Conservation (phyloP, 2,888 invertebrate species). For the Nomada hirtipes region DNA sequence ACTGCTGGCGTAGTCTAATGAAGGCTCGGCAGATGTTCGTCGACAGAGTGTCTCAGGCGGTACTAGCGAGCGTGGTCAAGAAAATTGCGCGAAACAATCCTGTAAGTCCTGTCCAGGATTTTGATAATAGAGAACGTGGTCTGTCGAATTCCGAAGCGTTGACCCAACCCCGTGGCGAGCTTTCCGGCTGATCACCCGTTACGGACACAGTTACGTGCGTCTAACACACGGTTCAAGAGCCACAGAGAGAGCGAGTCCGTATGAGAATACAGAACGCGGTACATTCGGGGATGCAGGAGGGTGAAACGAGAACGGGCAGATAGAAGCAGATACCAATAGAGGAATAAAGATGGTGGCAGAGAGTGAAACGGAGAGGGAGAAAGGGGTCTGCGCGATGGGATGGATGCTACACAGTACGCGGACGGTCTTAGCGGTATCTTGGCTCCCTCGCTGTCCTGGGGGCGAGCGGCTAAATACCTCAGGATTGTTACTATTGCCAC, state of each 20-base stretch:
- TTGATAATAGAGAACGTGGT: constrained; percentile 78
- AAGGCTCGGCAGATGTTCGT: constrained; percentile 16
- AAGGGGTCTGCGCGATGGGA: constrained; percentile 77
- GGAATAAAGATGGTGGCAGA: constrained; percentile 12
- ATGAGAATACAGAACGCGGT: constrained; percentile 70
- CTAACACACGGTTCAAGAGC: constrained; percentile 60
- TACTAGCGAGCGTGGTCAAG: neutral
- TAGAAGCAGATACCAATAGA: constrained; percentile 55
- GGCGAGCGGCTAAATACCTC: constrained; percentile 84
- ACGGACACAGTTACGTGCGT: constrained; percentile 70
- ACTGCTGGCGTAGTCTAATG: too few relatives aligned
- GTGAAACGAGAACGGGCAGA: constrained; percentile 49
- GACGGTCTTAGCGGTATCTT: constrained; percentile 84
- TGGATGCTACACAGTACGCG: constrained; percentile 80
- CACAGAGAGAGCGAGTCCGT: constrained; percentile 61
- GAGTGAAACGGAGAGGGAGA: constrained; percentile 56
- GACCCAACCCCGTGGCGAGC: constrained; percentile 66
- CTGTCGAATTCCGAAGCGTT: constrained; percentile 60
- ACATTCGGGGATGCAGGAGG: constrained; percentile 68
- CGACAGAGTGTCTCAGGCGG: constrained; percentile 34
- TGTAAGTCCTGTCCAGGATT: constrained; percentile 66
- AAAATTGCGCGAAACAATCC: constrained; percentile 58
- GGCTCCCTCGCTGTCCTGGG: constrained; percentile 79
- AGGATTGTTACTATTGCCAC: constrained; percentile 84
- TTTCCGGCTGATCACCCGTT: constrained; percentile 75